Base-by-base conservation (phyloP, 2,888 invertebrate genomes). In the Sinelater perroti region DNA sequence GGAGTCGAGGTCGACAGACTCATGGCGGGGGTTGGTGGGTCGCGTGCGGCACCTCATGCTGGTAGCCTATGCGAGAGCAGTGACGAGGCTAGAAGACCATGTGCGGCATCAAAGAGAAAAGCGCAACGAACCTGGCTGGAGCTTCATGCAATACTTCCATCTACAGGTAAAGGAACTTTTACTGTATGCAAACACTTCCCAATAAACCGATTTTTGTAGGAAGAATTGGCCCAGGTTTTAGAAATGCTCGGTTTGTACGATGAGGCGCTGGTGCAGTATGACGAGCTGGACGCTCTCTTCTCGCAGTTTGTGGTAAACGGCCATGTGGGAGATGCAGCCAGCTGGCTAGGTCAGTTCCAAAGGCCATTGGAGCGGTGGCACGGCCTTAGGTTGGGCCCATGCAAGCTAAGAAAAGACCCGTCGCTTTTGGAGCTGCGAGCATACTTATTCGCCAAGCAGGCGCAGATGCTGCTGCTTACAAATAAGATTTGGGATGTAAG, bases 221-320 rank as follows among this genome's bases (percentile, higher is more conserved):
- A 97, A 81, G 95, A 97, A 81, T 82, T 97, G 67, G 97, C 96
- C 56, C 92, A 97, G 79, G 93, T 95, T 63, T 84, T 95, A 70
- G 94, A 97, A 83, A 95, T 95, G 90, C 80, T 97, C 64, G 94
- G 94, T 54, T 82, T 97, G 63, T 89, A 92, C 72, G 95, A 96
- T 66, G 97, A 97, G 80, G 94, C 97, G 8, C 81, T 97, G 66
- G 92, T 97, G 51, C 97, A 97, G 74, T 98, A 97, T 76, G 97
- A 97, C 76, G 97, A 97, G 80, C 81, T 98, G 72, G 97, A 97
- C 81, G 97, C 96, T 44, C 84, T 97, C 67, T 96, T 97, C 78
- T 95, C 96, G 1, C 97, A 97, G 81, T 97, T 96, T 80, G 90
- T 97, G 51, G 88, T 95, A 65, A 96, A 96, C 80, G 92, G 94